phyloP scores from a whole-genome alignment of 2,113 vertebrate genomes.

The Caranx melampygus region DNA sequence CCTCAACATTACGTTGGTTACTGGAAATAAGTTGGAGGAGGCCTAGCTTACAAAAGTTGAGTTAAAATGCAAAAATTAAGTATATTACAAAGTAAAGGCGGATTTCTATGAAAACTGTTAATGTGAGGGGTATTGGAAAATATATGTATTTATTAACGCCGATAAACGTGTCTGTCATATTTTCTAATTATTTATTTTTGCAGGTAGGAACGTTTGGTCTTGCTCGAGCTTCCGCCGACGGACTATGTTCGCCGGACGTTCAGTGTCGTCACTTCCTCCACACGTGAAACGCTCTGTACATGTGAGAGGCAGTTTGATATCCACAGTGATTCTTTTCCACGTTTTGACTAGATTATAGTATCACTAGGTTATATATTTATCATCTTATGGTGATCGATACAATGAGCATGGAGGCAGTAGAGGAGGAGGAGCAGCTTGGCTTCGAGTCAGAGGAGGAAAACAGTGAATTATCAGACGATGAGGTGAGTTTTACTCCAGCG shows the following conservation, averaged over 20 bases:
- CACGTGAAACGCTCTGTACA: constrained; percentile 63
- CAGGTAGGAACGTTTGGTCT: constrained; percentile 47
- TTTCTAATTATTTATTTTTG: not conserved
- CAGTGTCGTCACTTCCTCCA: constrained; percentile 36
- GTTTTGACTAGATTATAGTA: fast-evolving
- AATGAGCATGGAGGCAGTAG: constrained; percentile 69
- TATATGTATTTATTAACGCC: too few relatives aligned
- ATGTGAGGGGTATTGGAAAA: too few relatives aligned
- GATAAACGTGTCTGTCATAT: not conserved
- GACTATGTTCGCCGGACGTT: not conserved
- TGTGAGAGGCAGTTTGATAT: constrained; percentile 12
- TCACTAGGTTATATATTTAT: not conserved
- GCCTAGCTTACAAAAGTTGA: too few relatives aligned
- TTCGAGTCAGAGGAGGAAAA: constrained; percentile 86
- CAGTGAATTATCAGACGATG: constrained; percentile 83
- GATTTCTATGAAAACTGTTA: too few relatives aligned
- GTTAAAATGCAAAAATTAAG: too few relatives aligned
- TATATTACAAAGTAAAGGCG: too few relatives aligned
- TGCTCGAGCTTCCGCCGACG: constrained; percentile 6
- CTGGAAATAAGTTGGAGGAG: too few relatives aligned
- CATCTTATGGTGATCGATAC: constrained; percentile 42
- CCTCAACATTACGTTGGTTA: too few relatives aligned
- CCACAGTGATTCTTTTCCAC: fast-evolving
- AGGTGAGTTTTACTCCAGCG: constrained; percentile 75
- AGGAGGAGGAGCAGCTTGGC: constrained; percentile 73